Base-by-base conservation (phyloP, 2,113 vertebrate species). In the Glaucomys volans region DNA sequence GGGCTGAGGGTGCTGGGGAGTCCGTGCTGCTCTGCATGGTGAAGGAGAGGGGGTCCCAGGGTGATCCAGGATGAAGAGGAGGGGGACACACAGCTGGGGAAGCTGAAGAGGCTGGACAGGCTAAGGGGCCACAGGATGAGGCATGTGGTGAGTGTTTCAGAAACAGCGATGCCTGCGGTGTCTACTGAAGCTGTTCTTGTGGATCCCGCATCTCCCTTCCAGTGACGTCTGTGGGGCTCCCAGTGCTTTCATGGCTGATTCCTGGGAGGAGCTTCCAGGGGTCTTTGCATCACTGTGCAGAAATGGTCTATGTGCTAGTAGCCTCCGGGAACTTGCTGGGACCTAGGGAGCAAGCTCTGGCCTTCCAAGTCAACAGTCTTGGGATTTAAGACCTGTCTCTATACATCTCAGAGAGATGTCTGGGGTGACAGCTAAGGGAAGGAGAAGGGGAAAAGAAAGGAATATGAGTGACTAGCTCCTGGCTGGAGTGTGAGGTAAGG, bases 181-280 rank as follows among this genome's bases (percentile, higher is more conserved):
- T 32, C 59, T 52, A 3, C 18, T 20, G 52, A 50, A 62, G 47
- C 72, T 35, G n/a, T 24, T 5, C 30, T 12, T 16, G 57, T 22
- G 35, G 35, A 37, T 81, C 82, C 59, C 71, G 47, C 52, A n/a
- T 42, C 24, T 47, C 69, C 69, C 72, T n/a, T 59, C 18, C 20
- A 16, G 13, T 22, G 37, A 75, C 28, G 17, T 44, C 44, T 42
- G 13, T 1, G 0, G 67, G 91, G 44, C 69, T 17, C 59, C 44
- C n/a, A 52, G 42, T 2, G 4, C 69, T 62, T 3, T 22, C 2
- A 2, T 0, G 1, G 47, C n/a, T 30, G 44, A 35, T 10, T 80
- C 54, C 72, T 79, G 5, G 13, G 44, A 81, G 52, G 22, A 50
- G 22, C 28, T 40, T 86, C 44, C n/a, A 44, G 8, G 69, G 9